Evolutionary conservation across 2,888 invertebrate genomes (phyloP), one percentile per base, ranked within the genome.

Genomic region (Nomada fabriciana): DNA sequence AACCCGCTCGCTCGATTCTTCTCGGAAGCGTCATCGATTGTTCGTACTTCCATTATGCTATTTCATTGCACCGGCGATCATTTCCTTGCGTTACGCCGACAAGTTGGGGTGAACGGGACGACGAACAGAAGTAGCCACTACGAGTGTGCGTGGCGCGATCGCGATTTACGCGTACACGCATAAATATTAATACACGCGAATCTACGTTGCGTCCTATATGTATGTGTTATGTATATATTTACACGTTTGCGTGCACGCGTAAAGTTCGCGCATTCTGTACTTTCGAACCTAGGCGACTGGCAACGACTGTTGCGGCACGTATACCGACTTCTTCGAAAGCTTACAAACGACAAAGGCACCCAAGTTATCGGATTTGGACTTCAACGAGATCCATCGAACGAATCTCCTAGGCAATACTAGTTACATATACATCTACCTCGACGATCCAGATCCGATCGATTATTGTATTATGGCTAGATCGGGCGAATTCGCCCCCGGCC

Each of bases 271-370:
- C 10, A 13, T 23, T 13, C 20, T 13, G 1, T 23, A 25, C 23
- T 11, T 13, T 20, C 23, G 4, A 57, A 20, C 23, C 57, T 57
- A 11, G 23, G 25, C 25, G 57, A 43, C 36, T 25, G 29, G 36
- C 57, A 1, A 36, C 63, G 47, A 53, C 13, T 36, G 29, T 55
- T 36, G 57, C 67, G 69, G 59, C 63, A 36, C 23, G 65, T 47
- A 63, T 55, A 36, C 72, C 57, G 50, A 70, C 76, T 74, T 76
- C 70, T 74, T 82, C 81, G 81, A 70, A 80, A 63, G 52, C 50
- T 57, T 55, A 64, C 69, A 80, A 72, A 87, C 72, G 68, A 60
- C 70, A 77, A 89, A 90, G 90, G 90, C 90, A 90, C 89, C 90
- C 80, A 83, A 86, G 79, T 86, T 68, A 79, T 72, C 75, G 78